Evolutionary conservation across 2,797 vertebrate species (phyloP).

Genomic region (Schizopygopsis malacanthus): DNA sequence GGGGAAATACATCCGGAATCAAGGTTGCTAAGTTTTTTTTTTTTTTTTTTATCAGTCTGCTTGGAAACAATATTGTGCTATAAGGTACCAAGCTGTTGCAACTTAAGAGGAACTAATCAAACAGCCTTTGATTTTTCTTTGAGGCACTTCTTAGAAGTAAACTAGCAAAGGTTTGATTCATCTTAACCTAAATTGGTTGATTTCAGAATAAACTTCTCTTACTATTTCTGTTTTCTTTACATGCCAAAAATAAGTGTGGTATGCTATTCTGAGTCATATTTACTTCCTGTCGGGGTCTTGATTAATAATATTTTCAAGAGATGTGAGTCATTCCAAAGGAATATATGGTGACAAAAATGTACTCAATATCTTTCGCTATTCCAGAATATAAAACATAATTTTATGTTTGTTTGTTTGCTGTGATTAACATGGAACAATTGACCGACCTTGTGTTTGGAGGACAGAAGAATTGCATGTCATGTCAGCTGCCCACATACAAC

Average conservation of each 20-base stretch:
- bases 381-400: neutral
- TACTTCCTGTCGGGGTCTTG: neutral
- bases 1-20: neutral
- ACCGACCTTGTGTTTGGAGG: slow-evolving; percentile 14
- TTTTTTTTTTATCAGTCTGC: neutral
- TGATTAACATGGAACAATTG: neutral
- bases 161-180: neutral
- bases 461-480: slow-evolving; percentile 18
- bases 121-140: neutral
- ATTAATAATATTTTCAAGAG: slow-evolving; percentile 13
- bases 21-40: neutral
- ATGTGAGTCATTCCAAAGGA: slow-evolving; percentile 5
- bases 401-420: neutral
- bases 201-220: neutral
- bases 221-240: neutral
- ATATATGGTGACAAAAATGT: neutral
- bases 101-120: slow-evolving; percentile 1
- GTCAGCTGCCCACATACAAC: slow-evolving; percentile 10
- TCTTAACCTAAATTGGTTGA: neutral
- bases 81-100: neutral
- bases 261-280: slow-evolving; percentile 18
- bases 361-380: neutral
- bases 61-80: neutral
- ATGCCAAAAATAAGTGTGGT: slow-evolving; percentile 12
- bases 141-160: neutral